Conservation (phyloP, 2,888 invertebrate species). For the Acleris emargana region DNA sequence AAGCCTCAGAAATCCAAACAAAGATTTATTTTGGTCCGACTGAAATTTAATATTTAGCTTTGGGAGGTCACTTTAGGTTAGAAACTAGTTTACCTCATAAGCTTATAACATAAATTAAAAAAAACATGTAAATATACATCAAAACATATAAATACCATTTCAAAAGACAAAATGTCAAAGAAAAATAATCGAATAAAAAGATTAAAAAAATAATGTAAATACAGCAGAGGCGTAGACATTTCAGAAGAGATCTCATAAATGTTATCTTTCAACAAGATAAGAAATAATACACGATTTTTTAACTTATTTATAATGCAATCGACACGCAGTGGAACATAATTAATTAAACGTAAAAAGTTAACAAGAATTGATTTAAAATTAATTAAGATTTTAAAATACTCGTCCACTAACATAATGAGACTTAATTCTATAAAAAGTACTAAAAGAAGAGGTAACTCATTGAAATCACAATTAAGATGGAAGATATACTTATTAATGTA, state of each 20-base stretch:
- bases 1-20: too few species aligned
- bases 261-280: neutral
- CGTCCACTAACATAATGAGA: neutral
- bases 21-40: too few species aligned
- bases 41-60: too few species aligned
- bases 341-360: neutral
- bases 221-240: neutral
- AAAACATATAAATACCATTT: neutral
- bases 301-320: too few species aligned
- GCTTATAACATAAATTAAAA: too few species aligned
- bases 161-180: constrained; percentile 10
- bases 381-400: neutral
- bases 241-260: constrained; percentile 4
- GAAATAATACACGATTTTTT: neutral
- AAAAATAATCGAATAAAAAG: neutral
- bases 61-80: too few species aligned
- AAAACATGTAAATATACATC: neutral
- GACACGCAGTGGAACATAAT: neutral
- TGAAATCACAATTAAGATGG: constrained; percentile 7
- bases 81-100: too few species aligned
- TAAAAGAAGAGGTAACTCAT: constrained; percentile 4
- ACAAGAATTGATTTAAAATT: neutral
- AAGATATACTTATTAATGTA: neutral
- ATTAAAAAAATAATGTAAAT: constrained; percentile 3
- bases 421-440: neutral